These are phyloP conservation scores for Sminthopsis crassicaudata DNA, from an alignment of 2,113 vertebrate species.

Conservation along the genomic window DNA sequence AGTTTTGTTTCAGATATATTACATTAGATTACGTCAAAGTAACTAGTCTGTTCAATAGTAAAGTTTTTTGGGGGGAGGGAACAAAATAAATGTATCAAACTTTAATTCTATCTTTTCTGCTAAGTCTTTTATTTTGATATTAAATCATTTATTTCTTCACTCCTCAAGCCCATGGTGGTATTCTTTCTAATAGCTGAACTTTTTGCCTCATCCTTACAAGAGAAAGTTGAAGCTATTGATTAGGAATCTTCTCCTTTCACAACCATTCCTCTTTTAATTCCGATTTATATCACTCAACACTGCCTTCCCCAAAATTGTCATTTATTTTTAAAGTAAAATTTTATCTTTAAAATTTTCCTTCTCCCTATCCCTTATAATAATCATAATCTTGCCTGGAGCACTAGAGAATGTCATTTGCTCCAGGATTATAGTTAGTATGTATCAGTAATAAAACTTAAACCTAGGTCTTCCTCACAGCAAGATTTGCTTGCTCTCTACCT, in stretches of 20 bases:
- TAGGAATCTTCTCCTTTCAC: background rate
- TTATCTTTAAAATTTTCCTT: background rate
- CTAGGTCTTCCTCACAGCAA: background rate
- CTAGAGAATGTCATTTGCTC: too few species aligned
- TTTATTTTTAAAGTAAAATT: background rate
- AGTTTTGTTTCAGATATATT: too few species aligned
- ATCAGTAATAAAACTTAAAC: background rate
- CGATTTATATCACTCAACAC: constrained; percentile 17
- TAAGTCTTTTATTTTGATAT: too few species aligned
- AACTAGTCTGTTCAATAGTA: background rate
- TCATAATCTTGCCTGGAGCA: background rate
- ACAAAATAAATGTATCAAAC: too few species aligned
- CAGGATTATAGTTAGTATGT: too few species aligned
- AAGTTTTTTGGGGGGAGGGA: background rate
- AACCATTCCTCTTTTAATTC: too few species aligned
- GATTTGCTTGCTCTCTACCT: too few species aligned
- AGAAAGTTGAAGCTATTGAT: constrained; percentile 13
- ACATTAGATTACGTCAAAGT: background rate
- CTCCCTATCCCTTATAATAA: background rate
- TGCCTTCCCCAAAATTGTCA: constrained; percentile 4
- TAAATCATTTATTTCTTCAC: background rate
- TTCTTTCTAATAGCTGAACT: constrained; percentile 1
- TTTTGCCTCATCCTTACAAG: background rate
- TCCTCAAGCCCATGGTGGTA: constrained; percentile 1
- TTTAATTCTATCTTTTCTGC: too few species aligned